Conservation (phyloP, 53 echinoderm and acorn worm species). For the Henricia sp. region DNA sequence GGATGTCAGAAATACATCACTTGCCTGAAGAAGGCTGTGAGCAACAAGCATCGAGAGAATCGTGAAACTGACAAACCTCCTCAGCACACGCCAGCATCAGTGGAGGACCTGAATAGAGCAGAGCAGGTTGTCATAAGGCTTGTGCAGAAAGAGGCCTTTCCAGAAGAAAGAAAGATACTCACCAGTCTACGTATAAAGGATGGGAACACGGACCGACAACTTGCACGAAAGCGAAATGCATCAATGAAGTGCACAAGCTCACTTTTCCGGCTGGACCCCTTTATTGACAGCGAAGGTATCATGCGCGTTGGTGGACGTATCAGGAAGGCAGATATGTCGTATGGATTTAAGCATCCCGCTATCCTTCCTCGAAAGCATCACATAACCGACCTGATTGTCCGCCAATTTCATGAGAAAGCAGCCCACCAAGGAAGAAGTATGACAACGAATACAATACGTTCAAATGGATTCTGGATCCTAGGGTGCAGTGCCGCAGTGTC, state of each 20-base stretch:
- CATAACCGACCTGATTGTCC: conserved; percentile 58
- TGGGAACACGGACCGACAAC: background rate
- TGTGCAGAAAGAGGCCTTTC: conserved; percentile 52
- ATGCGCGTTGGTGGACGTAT: conserved; percentile 53
- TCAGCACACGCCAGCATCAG: background rate
- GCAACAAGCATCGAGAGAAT: background rate
- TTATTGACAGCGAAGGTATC: conserved; percentile 33
- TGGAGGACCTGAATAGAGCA: conserved; percentile 38
- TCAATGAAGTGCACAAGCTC: conserved; percentile 40
- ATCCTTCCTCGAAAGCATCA: conserved; percentile 62
- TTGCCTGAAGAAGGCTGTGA: background rate
- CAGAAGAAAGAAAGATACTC: conserved; percentile 50
- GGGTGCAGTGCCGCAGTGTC: conserved; percentile 49
- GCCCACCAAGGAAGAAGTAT: conserved; percentile 73
- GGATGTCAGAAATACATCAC: conserved; percentile 57
- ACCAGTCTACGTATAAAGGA: conserved; percentile 13
- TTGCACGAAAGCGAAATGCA: conserved; percentile 26
- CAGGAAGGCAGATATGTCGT: conserved; percentile 6
- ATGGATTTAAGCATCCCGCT: conserved; percentile 46
- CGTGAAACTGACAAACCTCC: background rate
- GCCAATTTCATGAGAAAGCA: conserved; percentile 51
- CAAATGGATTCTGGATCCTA: conserved; percentile 67
- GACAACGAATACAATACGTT: conserved; percentile 63
- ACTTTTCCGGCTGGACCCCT: conserved; percentile 44
- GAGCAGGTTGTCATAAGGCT: conserved; percentile 48